A percentile compares a stretch with the other conserved stretches of the same genome.
Evolutionary conservation across 2,888 invertebrate genomes (phyloP).

Genomic region (Saturnia japonica): DNA sequence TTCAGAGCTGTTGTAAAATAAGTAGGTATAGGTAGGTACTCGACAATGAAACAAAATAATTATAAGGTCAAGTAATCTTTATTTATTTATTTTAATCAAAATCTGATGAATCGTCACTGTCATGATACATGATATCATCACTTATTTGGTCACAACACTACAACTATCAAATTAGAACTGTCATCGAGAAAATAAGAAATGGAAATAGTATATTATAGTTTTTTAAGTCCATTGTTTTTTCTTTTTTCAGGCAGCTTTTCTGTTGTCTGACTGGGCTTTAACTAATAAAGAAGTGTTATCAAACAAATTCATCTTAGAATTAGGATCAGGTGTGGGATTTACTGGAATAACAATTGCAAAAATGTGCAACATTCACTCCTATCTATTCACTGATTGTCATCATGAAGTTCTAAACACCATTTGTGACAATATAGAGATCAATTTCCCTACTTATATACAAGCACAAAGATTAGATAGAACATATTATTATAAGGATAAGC

Average conservation of each 20-base stretch:
- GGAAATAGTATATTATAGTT: too few species aligned
- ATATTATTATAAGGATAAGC: slow-evolving; percentile 34
- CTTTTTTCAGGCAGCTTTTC: slow-evolving; percentile 84
- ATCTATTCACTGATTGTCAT: slow-evolving; percentile 88
- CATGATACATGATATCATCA: too few species aligned
- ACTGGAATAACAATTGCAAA: slow-evolving; percentile 84
- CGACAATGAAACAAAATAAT: too few species aligned
- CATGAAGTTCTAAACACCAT: slow-evolving; percentile 83
- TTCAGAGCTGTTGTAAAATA: too few species aligned
- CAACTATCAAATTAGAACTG: too few species aligned
- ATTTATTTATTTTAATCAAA: too few species aligned
- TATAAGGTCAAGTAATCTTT: too few species aligned
- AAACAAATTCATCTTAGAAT: slow-evolving; percentile 84
- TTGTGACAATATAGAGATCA: slow-evolving; percentile 83
- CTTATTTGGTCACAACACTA: too few species aligned
- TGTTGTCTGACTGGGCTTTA: slow-evolving; percentile 87
- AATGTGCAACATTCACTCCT: slow-evolving; percentile 75
- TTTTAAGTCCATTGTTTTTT: background rate
- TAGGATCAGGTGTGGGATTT: slow-evolving; percentile 90
- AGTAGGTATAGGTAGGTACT: too few species aligned
- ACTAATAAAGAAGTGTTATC: slow-evolving; percentile 75
- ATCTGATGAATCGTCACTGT: too few species aligned
- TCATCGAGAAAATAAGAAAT: too few species aligned
- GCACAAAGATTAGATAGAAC: slow-evolving; percentile 27
- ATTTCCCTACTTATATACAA: slow-evolving; percentile 62